Percentiles rank a stretch among this genome's conserved stretches.
phyloP scores from a whole-genome alignment of 2,113 vertebrate genomes.

The Camarhynchus parvulus region DNA sequence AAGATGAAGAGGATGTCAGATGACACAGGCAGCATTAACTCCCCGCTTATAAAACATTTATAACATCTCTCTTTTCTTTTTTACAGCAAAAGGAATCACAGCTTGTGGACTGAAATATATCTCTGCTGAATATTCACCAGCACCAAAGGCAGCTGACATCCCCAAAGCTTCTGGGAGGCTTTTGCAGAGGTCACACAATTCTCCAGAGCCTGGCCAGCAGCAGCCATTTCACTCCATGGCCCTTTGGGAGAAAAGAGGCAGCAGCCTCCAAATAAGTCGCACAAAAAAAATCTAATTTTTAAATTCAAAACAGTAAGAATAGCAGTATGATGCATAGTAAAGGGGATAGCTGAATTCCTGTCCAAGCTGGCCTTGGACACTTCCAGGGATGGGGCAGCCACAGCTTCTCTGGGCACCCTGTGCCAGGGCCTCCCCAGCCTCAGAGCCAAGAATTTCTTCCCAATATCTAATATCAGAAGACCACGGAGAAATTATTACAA shows the following conservation, averaged over 20 bases:
- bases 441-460: neutral
- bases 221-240: neutral
- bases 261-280: neutral
- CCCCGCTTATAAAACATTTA: constrained; percentile 43
- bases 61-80: neutral
- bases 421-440: neutral
- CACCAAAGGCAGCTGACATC: neutral
- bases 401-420: neutral
- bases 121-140: neutral
- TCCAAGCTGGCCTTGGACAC: neutral
- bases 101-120: neutral
- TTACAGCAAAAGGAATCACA: neutral
- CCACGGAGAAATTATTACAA: neutral
- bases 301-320: neutral
- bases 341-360: neutral
- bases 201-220: neutral
- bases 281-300: neutral
- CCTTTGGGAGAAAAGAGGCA: neutral
- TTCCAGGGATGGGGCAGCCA: neutral
- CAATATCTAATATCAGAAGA: neutral
- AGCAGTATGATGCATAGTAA: neutral
- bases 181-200: neutral
- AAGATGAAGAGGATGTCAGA: constrained; percentile 2
- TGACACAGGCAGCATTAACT: neutral
- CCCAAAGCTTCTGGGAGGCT: neutral